Base-by-base conservation (phyloP, 2,888 invertebrate species). In the Lasiommata megera region DNA sequence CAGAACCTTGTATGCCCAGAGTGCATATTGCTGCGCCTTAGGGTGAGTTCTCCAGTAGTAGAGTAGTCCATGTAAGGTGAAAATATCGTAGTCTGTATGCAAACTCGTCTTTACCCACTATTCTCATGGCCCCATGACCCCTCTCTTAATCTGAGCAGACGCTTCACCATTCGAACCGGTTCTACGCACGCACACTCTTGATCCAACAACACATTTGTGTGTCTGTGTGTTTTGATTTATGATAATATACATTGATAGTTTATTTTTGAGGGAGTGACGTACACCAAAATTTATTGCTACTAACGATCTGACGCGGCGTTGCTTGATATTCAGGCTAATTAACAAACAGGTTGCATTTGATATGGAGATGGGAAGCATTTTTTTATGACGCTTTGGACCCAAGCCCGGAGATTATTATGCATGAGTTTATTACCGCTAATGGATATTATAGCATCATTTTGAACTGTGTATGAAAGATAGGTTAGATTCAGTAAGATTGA, bases 201-300 rank as follows among this genome's bases (percentile, higher is more conserved):
- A 6, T 29, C 28, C 14, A 8, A 23, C 58, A 36, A 28, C 23
- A 11, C 5, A 31, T 63, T 37, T 59, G 58, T 63, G 64, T 62
- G 66, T 67, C 71, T 72, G 64, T 70, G 66, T 70, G 66, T 66
- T 77, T 77, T 79, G 78, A 79, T 79, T 76, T 77, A 80, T 73
- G 71, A 62, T 73, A 73, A 74, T 73, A 69, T 73, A 69, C 67
- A 66, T 68, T 69, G 66, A 68, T 68, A 71, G 69, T 76, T 72
- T 72, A 69, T 67, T 71, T 70, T 66, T 64, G 66, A 65, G 60
- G 58, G 59, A 43, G 57, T 60, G 53, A 56, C 51, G 57, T 60
- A 50, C 56, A 57, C 56, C 47, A 51, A 53, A 61, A 63, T 61
- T 61, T 48, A 55, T 57, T 41, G 54, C 38, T 58, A 62, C 50